A percentile compares a stretch with the other conserved stretches of the same genome.
phyloP scores from a whole-genome alignment of 2,797 vertebrate genomes.

The Lophius americanus region DNA sequence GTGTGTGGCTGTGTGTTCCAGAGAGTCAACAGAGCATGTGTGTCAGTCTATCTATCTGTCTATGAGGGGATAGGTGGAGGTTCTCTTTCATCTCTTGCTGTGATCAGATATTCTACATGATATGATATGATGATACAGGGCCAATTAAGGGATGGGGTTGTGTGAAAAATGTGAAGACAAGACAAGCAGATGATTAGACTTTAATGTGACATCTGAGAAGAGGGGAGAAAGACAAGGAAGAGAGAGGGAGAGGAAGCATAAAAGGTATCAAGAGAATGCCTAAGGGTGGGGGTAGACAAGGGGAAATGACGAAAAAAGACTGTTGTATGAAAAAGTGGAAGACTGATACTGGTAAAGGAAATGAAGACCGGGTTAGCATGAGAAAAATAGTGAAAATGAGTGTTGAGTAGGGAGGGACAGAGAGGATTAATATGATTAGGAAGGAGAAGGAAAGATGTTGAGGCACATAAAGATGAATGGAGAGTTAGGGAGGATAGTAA shows the following conservation, averaged over 20 bases:
- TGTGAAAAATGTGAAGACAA: conserved; percentile 82
- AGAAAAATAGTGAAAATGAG: conserved; percentile 57
- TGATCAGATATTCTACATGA: conserved; percentile 76
- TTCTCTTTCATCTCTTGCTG: conserved; percentile 73
- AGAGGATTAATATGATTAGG: conserved; percentile 65
- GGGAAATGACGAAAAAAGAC: conserved; percentile 39
- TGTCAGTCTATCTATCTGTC: conserved; percentile 27
- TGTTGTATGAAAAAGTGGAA: conserved; percentile 52
- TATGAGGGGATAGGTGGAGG: conserved; percentile 67
- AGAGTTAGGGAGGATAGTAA: conserved; percentile 42
- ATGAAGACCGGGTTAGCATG: conserved; percentile 60
- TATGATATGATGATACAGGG: conserved; percentile 81
- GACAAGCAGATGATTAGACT: conserved; percentile 75
- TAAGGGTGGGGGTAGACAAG: conserved; percentile 21
- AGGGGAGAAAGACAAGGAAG: conserved; percentile 54
- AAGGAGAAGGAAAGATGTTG: conserved; percentile 54
- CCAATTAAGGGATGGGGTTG: conserved; percentile 79
- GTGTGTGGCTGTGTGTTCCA: conserved; percentile 12
- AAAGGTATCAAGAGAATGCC: conserved; percentile 35
- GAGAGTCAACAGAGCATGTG: conserved; percentile 12
- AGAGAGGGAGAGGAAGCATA: conserved; percentile 21
- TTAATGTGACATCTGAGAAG: conserved; percentile 79
- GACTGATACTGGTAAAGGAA: conserved; percentile 68
- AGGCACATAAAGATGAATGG: conserved; percentile 50
- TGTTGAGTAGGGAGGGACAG: conserved; percentile 51